These are phyloP conservation scores for Heliothis peltigera DNA, from an alignment of 2,888 invertebrate species.

Conservation along the genomic window DNA sequence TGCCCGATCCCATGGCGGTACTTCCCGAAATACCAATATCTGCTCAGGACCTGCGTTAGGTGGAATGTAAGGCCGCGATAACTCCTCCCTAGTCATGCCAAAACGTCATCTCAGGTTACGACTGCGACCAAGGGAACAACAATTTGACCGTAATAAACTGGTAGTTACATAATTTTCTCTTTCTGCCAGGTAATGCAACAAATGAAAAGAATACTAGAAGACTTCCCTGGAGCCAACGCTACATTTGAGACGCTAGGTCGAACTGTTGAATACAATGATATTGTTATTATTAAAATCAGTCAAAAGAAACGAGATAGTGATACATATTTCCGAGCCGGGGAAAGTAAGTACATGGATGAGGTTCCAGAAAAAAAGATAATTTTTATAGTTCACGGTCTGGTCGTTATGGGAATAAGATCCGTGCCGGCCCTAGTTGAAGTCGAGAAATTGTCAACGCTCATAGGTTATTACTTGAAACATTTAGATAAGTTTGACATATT, in stretches of 20 bases:
- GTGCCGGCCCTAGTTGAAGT: constrained; percentile 59
- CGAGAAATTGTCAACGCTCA: constrained; percentile 60
- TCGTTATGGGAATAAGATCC: constrained; percentile 69
- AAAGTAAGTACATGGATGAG: constrained; percentile 75
- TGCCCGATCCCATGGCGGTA: too few relatives aligned
- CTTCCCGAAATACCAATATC: too few relatives aligned
- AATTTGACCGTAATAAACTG: neutral
- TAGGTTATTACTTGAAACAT: constrained; percentile 74
- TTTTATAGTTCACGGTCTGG: constrained; percentile 82
- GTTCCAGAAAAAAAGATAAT: constrained; percentile 78
- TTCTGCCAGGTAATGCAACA: constrained; percentile 71
- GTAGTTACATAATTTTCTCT: neutral
- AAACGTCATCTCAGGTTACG: neutral
- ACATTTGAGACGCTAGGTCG: constrained; percentile 71
- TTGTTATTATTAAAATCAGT: constrained; percentile 74
- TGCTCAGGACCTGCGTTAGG: too few relatives aligned
- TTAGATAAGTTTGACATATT: constrained; percentile 83
- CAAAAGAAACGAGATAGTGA: constrained; percentile 37
- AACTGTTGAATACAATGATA: constrained; percentile 79
- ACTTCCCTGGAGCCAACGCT: constrained; percentile 67
- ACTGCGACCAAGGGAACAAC: neutral
- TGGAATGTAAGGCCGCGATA: too few relatives aligned
- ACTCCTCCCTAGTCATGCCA: too few relatives aligned
- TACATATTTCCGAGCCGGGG: constrained; percentile 67
- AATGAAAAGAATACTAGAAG: constrained; percentile 57